phyloP scores from a whole-genome alignment of 1,140 invertebrate genomes.

The Diachasmimorpha longicaudata region DNA sequence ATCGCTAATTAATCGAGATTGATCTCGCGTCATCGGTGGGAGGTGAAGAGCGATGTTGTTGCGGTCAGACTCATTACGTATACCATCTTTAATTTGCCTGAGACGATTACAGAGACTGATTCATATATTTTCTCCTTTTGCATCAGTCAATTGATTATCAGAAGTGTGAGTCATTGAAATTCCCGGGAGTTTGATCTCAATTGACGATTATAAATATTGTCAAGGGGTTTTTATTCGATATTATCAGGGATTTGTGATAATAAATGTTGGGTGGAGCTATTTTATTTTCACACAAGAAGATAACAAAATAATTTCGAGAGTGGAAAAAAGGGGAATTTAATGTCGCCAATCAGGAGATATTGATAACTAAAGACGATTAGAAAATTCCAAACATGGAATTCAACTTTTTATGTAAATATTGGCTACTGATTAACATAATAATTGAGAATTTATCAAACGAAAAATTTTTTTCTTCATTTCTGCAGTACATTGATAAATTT shows the following conservation, averaged over 20 bases:
- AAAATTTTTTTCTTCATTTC: no score
- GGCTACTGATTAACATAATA: no score
- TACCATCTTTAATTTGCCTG: background rate
- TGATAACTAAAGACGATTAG: no score
- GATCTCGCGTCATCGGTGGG: constrained; percentile 22
- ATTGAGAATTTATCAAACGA: no score
- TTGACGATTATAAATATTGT: background rate
- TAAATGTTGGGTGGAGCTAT: background rate
- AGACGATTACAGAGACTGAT: background rate
- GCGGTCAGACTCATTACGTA: background rate
- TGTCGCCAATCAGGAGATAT: no score
- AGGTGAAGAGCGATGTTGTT: background rate
- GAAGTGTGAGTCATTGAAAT: background rate
- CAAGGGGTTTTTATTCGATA: background rate
- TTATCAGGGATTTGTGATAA: background rate
- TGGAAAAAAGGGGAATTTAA: no score
- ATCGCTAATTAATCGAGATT: constrained; percentile 44
- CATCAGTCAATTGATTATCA: background rate
- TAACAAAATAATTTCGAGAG: no score
- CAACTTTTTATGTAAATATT: no score
- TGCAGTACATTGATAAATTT: no score
- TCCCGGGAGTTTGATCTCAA: background rate
- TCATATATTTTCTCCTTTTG: background rate
- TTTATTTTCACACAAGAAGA: no score
- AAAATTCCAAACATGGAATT: no score